A percentile compares a stretch with the other conserved stretches of the same genome.
Conservation (phyloP, 2,797 vertebrate species). For the Peromyscus eremicus region DNA sequence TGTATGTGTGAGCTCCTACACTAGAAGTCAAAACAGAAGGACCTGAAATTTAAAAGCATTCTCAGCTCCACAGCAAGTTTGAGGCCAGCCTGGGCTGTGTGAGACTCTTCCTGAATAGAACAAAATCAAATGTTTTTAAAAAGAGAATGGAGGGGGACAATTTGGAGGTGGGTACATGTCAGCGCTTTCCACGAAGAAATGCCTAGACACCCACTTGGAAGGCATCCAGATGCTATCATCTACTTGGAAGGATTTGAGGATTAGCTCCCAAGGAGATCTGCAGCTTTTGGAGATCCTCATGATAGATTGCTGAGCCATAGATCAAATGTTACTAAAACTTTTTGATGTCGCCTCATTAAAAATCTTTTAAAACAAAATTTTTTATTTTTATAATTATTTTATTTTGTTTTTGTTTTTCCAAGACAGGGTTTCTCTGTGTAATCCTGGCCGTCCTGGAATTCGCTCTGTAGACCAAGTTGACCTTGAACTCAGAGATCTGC, state of each 20-base stretch:
- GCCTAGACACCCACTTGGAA: not conserved
- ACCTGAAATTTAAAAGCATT: not conserved
- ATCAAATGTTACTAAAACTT: not conserved
- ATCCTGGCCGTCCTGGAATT: not conserved
- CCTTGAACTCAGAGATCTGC: not conserved
- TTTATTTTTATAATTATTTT: not conserved
- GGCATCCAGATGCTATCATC: not conserved
- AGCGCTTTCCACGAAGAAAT: not conserved
- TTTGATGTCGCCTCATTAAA: not conserved
- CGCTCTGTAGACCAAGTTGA: not conserved
- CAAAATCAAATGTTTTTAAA: not conserved
- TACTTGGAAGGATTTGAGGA: not conserved
- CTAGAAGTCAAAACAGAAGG: not conserved
- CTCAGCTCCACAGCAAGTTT: not conserved
- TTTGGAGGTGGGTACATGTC: accelerated
- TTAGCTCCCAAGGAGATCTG: not conserved
- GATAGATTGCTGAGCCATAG: not conserved
- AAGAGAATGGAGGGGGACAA: not conserved
- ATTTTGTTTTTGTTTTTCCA: not conserved
- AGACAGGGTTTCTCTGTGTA: not conserved
- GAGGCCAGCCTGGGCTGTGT: not conserved
- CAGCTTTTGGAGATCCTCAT: not conserved
- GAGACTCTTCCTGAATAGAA: not conserved
- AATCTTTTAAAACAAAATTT: not conserved
- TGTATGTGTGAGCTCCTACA: no score